Percentiles rank a stretch among this genome's conserved stretches.
Conservation (phyloP, 2,888 invertebrate species). For the Lysandra coridon region DNA sequence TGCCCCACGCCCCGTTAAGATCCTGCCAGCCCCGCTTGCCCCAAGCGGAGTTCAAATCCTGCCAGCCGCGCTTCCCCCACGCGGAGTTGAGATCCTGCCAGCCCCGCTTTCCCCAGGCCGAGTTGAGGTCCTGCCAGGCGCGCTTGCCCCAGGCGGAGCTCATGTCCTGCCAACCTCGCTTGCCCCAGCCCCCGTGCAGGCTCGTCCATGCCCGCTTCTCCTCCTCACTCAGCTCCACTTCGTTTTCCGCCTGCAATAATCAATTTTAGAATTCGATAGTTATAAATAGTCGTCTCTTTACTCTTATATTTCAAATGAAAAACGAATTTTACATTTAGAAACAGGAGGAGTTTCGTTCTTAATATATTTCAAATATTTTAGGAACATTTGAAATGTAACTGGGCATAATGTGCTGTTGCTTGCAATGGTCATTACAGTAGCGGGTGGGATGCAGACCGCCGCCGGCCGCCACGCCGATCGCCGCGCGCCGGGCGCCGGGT, state of each 20-base stretch:
- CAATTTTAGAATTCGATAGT: background rate
- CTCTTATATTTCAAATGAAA: background rate
- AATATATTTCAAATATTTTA: background rate
- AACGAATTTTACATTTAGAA: no score
- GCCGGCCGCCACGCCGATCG: background rate
- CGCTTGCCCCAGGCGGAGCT: constrained; percentile 78
- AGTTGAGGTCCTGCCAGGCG: constrained; percentile 74
- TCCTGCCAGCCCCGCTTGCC: constrained; percentile 83
- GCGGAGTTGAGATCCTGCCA: constrained; percentile 80
- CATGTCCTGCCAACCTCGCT: constrained; percentile 79
- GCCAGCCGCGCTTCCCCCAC: constrained; percentile 83
- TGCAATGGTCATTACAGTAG: background rate
- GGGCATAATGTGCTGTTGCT: background rate
- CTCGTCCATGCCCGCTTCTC: constrained; percentile 83
- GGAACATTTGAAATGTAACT: background rate
- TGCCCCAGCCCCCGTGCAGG: constrained; percentile 81
- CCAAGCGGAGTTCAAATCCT: constrained; percentile 74
- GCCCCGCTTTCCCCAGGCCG: constrained; percentile 81
- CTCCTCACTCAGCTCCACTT: constrained; percentile 75
- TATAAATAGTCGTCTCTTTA: background rate
- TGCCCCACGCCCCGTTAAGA: constrained; percentile 79
- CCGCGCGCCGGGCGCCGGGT: background rate
- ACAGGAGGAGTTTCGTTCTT: background rate
- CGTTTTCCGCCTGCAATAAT: constrained; percentile 61
- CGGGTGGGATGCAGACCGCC: background rate